Conservation (phyloP, 2,113 vertebrate genomes). For the Dascyllus trimaculatus region DNA sequence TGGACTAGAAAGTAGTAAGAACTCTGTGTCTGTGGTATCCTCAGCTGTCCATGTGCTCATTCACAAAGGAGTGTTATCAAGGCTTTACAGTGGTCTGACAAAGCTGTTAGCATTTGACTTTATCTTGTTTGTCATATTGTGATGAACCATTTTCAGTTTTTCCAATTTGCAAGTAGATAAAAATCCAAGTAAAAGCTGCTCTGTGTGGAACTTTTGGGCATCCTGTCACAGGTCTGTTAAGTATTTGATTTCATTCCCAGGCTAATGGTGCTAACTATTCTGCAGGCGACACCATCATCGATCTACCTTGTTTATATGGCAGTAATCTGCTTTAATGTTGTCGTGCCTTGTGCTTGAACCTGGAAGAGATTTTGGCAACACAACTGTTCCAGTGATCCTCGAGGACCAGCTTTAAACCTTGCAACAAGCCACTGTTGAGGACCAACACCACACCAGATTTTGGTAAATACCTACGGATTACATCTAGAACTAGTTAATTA, state of each 20-base stretch:
- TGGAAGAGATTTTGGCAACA: constrained; percentile 16
- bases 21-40: too few relatives aligned
- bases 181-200: background rate
- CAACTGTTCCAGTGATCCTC: background rate
- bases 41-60: too few relatives aligned
- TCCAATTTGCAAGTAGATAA: background rate
- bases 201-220: background rate
- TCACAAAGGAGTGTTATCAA: too few relatives aligned
- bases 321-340: constrained; percentile 19
- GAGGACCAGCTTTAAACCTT: constrained; percentile 40
- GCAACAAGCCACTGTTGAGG: constrained; percentile 23
- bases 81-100: background rate
- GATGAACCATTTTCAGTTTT: background rate
- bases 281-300: background rate
- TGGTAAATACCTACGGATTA: constrained; percentile 21
- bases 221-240: too few relatives aligned
- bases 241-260: too few relatives aligned
- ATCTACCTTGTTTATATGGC: constrained; percentile 1
- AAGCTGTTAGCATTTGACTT: background rate
- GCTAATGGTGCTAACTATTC: too few relatives aligned
- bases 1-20: too few relatives aligned
- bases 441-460: background rate
- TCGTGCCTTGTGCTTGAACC: constrained; percentile 20
- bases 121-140: background rate
- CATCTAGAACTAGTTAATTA: background rate